A percentile compares a stretch with the other conserved stretches of the same genome.
Conservation (phyloP, 2,888 invertebrate species). For the Dasysyrphus tricinctus region DNA sequence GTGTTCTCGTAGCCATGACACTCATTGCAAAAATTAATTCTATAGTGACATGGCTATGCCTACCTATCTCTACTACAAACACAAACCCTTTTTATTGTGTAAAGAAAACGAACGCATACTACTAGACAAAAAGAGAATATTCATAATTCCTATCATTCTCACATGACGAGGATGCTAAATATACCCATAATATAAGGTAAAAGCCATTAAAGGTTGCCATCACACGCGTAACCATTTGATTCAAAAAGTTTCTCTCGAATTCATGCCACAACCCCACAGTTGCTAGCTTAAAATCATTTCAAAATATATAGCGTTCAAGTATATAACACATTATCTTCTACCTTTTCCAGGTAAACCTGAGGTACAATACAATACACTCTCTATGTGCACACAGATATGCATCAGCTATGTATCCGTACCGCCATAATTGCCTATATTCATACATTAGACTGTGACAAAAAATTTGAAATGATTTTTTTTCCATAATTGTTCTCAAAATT, state of each 20-base stretch:
- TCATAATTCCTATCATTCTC: background rate
- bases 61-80: too few species aligned
- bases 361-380: background rate
- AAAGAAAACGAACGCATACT: background rate
- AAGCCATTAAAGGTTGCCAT: slow-evolving; percentile 63
- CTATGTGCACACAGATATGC: background rate
- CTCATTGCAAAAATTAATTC: background rate
- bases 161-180: background rate
- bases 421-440: slow-evolving; percentile 42
- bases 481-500: too few species aligned
- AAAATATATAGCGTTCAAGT: slow-evolving; percentile 49
- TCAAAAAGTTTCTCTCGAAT: slow-evolving; percentile 51
- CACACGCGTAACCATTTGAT: slow-evolving; percentile 54
- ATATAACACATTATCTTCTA: slow-evolving; percentile 63
- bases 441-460: too few species aligned
- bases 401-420: slow-evolving; percentile 36
- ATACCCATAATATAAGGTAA: background rate
- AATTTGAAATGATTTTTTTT: too few species aligned
- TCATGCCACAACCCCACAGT: slow-evolving; percentile 59
- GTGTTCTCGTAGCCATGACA: background rate
- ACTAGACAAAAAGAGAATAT: background rate
- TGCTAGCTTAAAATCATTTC: slow-evolving; percentile 58
- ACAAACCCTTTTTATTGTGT: too few species aligned
- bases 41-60: background rate
- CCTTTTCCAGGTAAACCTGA: slow-evolving; percentile 24